Base-by-base conservation (phyloP, 2,888 invertebrate genomes). In the Drosophila merina region DNA sequence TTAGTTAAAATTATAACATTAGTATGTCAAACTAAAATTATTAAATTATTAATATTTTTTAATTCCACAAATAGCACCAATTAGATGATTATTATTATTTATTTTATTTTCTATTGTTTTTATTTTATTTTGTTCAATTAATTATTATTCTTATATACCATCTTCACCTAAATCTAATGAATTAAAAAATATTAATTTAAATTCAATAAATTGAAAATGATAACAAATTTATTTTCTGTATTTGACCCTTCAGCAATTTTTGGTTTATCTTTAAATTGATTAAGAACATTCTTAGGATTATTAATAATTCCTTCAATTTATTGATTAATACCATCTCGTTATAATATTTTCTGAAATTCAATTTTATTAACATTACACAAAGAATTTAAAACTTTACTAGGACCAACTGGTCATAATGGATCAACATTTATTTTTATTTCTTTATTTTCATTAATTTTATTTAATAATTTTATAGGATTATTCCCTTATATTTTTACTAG, bases 401-500 rank as follows among this genome's bases (percentile, higher is more conserved):
- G 91, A 30, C 91, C 86, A 60, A 91, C 91, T 70, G 90, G 90
- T 25, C 90, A 90, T 86, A 91, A 92, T 88, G 93, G 93, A 79
- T 92, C 92, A 79, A 92, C 93, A 28, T 92, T 93, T 80, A 93
- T 93, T 87, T 93, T 78, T 44, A 78, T 75, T 63, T 77, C 72
- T 4, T 94, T 91, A 92, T 93, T 80, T 92, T 93, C 1, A 44
- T 92, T 94, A 88, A 92, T 95, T 91, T 78, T 95, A 91, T 92
- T 94, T 90, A 94, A 94, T 93, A 95, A 95, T 92, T 94, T 95
- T 82, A 89, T 95, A 92, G 94, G 95, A 0, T 88, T 95, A 92
- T 94, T 95, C 2, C 94, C 95, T 0, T 95, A 95, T 92, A 94
- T 95, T 92, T 95, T 95, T 92, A 95, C 94, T 31, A 93, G 93